A percentile compares a stretch with the other conserved stretches of the same genome.
These are phyloP conservation scores for Stictonetta naevosa DNA, from an alignment of 2,113 vertebrate genomes.

Conservation along the genomic window DNA sequence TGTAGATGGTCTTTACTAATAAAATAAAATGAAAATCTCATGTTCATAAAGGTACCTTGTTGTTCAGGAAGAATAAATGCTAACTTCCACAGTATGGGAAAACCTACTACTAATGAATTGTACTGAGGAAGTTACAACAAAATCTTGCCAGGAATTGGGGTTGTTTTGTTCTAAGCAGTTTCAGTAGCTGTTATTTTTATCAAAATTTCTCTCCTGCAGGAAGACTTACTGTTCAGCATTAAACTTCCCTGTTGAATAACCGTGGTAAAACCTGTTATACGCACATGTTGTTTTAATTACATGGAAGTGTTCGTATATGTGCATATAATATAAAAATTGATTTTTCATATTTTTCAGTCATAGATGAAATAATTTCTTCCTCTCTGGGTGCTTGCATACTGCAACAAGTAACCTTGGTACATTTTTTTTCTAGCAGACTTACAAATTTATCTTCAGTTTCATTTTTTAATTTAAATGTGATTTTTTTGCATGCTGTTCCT, in stretches of 20 bases:
- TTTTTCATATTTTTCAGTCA: neutral
- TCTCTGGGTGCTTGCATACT: neutral
- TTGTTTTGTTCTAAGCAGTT: neutral
- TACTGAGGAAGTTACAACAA: neutral
- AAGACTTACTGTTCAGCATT: neutral
- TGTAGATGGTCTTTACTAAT: neutral
- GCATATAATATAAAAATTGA: neutral
- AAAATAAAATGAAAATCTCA: accelerated
- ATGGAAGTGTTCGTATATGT: neutral
- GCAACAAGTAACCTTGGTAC: neutral
- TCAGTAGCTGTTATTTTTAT: neutral
- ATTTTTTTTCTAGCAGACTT: neutral
- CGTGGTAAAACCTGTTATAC: neutral
- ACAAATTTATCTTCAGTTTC: neutral
- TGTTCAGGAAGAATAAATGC: neutral
- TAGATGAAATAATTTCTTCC: neutral
- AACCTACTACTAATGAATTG: neutral
- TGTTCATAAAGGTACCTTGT: neutral
- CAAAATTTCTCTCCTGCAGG: neutral
- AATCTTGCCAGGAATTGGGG: neutral
- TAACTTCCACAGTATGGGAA: neutral
- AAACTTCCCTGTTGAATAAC: neutral
- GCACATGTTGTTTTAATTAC: neutral
- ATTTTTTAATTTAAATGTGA: neutral
- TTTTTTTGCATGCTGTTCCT: neutral